These are phyloP conservation scores for Rhynchophorus ferrugineus DNA, from an alignment of 1,140 invertebrate genomes.

Conservation along the genomic window DNA sequence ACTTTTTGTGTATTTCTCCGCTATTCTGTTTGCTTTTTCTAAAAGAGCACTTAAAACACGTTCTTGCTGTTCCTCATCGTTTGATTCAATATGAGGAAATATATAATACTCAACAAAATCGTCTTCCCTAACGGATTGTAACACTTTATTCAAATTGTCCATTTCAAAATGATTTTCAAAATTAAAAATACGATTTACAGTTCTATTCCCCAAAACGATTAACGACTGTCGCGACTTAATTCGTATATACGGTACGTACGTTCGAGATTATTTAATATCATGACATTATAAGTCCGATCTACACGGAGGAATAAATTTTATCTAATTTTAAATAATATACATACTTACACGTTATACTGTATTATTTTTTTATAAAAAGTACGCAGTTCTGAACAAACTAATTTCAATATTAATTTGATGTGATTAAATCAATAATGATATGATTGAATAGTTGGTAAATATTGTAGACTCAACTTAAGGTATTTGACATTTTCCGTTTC, in stretches of 20 bases:
- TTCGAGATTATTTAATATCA: neutral
- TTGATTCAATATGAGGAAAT: slow-evolving; percentile 45
- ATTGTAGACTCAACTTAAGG: no score
- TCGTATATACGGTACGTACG: neutral
- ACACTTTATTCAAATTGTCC: slow-evolving; percentile 27
- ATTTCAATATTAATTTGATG: no score
- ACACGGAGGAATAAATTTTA: no score
- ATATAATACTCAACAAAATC: slow-evolving; percentile 64
- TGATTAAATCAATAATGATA: no score
- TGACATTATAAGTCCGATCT: no score
- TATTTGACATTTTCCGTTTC: slow-evolving; percentile 1
- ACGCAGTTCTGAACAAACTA: no score
- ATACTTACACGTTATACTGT: no score
- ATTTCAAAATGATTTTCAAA: slow-evolving; percentile 7
- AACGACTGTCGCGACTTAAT: neutral
- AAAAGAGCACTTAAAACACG: slow-evolving; percentile 39
- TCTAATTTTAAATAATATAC: no score
- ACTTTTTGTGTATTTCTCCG: slow-evolving; percentile 39
- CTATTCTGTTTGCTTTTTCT: slow-evolving; percentile 41
- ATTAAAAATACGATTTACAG: neutral
- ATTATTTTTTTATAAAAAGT: no score
- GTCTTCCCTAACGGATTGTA: slow-evolving; percentile 52
- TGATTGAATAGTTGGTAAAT: no score
- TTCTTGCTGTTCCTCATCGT: slow-evolving; percentile 27
- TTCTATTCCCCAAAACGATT: no score